Conservation (phyloP, 2,888 invertebrate species). For the Didymodactylos carnosus region DNA sequence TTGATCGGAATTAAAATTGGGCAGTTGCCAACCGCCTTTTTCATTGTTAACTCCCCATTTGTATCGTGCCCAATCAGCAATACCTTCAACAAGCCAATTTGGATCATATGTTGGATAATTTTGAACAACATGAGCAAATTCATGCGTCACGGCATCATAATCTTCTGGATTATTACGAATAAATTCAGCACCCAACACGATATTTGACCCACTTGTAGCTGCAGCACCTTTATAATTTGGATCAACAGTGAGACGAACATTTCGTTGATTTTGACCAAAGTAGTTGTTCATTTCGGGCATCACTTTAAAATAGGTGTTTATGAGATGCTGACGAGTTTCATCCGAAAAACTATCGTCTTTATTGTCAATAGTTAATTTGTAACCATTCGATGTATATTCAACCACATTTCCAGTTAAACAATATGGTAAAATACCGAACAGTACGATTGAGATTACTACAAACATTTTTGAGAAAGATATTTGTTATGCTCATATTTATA, state of each 20-base stretch:
- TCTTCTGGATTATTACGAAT: neutral
- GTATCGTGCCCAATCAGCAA: neutral
- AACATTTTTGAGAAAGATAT: too few relatives aligned
- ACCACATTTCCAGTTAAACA: too few relatives aligned
- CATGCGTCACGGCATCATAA: neutral
- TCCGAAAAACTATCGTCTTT: too few relatives aligned
- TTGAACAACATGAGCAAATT: neutral
- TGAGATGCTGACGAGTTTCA: too few relatives aligned
- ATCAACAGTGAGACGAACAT: neutral
- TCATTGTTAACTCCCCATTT: neutral
- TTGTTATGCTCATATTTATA: too few relatives aligned
- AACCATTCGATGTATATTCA: too few relatives aligned
- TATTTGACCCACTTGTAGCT: neutral
- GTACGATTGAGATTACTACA: too few relatives aligned
- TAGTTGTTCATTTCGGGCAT: too few relatives aligned
- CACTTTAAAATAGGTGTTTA: too few relatives aligned
- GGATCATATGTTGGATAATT: neutral
- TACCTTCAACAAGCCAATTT: neutral
- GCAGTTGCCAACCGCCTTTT: neutral
- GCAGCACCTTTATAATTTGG: neutral
- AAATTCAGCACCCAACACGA: neutral
- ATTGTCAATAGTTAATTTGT: too few relatives aligned
- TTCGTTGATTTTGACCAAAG: too few relatives aligned
- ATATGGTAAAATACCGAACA: too few relatives aligned
- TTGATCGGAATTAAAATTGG: neutral